A percentile compares a stretch with the other conserved stretches of the same genome.
Evolutionary conservation across 2,797 vertebrate species (phyloP).

Genomic region (Hypotaenidia okinawae): DNA sequence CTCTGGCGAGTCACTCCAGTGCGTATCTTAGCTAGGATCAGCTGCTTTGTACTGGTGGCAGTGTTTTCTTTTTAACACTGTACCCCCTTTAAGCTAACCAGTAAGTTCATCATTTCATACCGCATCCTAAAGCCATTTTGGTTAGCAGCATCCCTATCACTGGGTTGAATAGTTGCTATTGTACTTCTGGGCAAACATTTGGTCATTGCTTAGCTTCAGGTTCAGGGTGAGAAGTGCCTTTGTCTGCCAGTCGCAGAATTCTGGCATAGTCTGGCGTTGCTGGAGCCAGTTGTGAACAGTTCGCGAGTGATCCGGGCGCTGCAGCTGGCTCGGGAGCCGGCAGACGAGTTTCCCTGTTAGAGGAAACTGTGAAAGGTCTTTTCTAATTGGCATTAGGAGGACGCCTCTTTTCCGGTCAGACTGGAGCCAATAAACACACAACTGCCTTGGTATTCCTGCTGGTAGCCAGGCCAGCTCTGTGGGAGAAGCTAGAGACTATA

Average conservation of each 20-base stretch:
- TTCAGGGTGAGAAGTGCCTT: background rate
- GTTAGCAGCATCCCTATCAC: background rate
- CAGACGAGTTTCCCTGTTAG: background rate
- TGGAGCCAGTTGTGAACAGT: background rate
- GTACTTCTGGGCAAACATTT: background rate
- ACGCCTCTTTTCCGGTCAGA: background rate
- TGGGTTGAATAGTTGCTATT: background rate
- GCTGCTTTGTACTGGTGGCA: background rate
- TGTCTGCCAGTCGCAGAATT: background rate
- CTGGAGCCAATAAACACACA: background rate
- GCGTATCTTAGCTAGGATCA: background rate
- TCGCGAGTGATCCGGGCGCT: background rate
- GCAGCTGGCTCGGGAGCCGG: slow-evolving; percentile 4
- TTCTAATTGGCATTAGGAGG: background rate
- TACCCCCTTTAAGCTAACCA: background rate
- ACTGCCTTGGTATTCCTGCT: background rate
- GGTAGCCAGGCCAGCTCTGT: background rate
- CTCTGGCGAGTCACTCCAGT: background rate
- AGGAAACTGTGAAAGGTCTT: slow-evolving; percentile 20
- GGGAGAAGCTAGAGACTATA: background rate
- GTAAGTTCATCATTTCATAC: background rate
- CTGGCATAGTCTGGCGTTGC: background rate
- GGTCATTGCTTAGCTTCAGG: background rate
- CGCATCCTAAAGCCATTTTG: background rate
- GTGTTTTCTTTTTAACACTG: background rate